Conservation (phyloP, 2,888 invertebrate species). For the Aquatica leii region DNA sequence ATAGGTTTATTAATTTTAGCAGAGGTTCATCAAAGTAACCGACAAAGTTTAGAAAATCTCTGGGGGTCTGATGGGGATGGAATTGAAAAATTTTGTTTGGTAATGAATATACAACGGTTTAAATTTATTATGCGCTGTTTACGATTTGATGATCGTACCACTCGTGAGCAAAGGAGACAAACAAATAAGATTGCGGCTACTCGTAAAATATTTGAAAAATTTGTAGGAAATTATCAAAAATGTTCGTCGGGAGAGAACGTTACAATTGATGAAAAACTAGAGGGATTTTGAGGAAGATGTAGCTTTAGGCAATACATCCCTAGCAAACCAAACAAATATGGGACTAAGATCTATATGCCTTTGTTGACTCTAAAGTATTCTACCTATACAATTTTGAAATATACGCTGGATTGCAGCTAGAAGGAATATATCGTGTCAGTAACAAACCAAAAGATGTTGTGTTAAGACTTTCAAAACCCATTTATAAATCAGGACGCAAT, state of each 20-base stretch:
- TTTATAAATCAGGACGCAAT: no score
- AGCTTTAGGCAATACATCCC: no score
- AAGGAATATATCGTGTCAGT: no score
- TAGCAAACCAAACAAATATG: background rate
- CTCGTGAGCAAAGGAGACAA: background rate
- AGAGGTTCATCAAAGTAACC: background rate
- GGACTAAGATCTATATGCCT: background rate
- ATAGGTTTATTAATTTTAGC: no score
- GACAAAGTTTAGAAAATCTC: background rate
- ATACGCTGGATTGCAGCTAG: no score
- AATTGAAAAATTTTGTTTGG: conserved; percentile 44
- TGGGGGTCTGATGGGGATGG: conserved; percentile 44
- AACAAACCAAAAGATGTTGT: no score
- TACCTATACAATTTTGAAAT: no score
- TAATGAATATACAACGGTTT: conserved; percentile 39
- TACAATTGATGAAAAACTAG: background rate
- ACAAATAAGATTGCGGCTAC: no score
- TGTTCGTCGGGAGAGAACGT: no score
- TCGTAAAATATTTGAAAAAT: background rate
- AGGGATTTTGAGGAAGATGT: no score
- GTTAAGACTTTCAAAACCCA: no score
- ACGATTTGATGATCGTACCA: conserved; percentile 41
- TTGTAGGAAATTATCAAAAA: background rate
- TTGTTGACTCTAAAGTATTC: no score
- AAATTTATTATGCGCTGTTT: conserved; percentile 40